Base-by-base conservation (phyloP, 2,113 vertebrate genomes). In the Prionailurus bengalensis region DNA sequence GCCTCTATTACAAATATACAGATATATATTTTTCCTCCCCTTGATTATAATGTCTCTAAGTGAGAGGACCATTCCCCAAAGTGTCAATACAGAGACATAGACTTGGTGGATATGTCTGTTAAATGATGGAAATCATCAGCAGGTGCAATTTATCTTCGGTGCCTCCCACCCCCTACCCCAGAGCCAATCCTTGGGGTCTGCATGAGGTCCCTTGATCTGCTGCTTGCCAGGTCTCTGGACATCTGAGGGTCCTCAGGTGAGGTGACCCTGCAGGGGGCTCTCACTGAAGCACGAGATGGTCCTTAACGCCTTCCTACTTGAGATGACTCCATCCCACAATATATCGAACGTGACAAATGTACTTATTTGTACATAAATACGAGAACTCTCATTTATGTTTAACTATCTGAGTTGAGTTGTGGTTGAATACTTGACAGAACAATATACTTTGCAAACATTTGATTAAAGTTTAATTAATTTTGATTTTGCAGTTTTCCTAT, bases 401-500 rank as follows among this genome's bases (percentile, higher is more conserved):
- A 93, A 94, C 76, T 70, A 63, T 87, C 80, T 61, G 81, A 87
- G 27, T 63, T 94, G 94, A 81, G 84, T 73, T 92, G 89, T 93
- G 85, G 85, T 68, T 94, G 81, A 94, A 85, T 8, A 61, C 39
- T 91, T 94, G 76, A 93, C 76, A 74, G 91, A 89, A 92, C 5
- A 0, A 89, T 82, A 79, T 12, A 88, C 61, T 89, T 85, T 89
- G 86, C 73, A 65, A 94, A 87, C 63, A 48, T 92, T 96, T 36
- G 29, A 71, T 95, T 96, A 74, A 95, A 92, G 83, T 96, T 93
- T 95, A 92, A 94, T 97, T 97, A 71, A 89, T 97, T 97, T 91
- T 94, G 85, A 94, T 87, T 97, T 94, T 91, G 27, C 48, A 70
- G 14, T 93, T 88, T 95, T 94, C 93, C 93, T 82, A 95, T 91